Conservation (phyloP, 2,797 vertebrate species). For the Tenualosa ilisha region DNA sequence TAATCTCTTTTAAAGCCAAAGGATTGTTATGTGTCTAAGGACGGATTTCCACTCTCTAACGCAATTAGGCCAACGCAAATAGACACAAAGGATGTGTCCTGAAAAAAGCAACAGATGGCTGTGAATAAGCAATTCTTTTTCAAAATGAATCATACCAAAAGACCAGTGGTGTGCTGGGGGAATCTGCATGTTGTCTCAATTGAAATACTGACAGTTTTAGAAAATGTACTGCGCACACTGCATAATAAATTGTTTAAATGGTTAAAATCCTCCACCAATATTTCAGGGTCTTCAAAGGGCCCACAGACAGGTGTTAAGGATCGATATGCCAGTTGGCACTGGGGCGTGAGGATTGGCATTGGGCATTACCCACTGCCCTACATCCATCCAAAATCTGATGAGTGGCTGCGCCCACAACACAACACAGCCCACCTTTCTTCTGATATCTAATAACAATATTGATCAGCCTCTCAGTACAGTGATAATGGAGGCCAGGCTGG, state of each 20-base stretch:
- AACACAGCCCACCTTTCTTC: conserved; percentile 9
- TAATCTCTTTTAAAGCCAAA: not conserved
- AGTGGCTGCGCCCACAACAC: conserved; percentile 12
- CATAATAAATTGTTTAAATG: not conserved
- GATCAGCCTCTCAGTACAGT: conserved; percentile 16
- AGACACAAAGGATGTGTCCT: too few relatives aligned
- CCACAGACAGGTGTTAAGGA: not conserved
- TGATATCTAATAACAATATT: conserved; percentile 26
- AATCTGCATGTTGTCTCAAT: too few relatives aligned
- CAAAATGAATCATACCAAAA: too few relatives aligned
- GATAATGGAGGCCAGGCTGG: conserved; percentile 12
- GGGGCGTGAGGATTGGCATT: not conserved
- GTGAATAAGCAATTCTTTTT: too few relatives aligned
- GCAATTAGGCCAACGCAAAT: not conserved
- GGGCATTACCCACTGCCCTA: conserved; percentile 13
- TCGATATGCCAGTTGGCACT: not conserved
- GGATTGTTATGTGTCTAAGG: not conserved
- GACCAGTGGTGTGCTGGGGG: too few relatives aligned
- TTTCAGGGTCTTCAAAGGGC: not conserved
- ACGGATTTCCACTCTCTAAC: not conserved
- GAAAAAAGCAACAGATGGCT: too few relatives aligned
- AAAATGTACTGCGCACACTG: too few relatives aligned
- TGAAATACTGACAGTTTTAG: too few relatives aligned
- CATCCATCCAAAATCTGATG: conserved; percentile 6
- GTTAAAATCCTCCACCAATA: not conserved